phyloP scores from a whole-genome alignment of 2,113 vertebrate species.

The Holacanthus passer region DNA sequence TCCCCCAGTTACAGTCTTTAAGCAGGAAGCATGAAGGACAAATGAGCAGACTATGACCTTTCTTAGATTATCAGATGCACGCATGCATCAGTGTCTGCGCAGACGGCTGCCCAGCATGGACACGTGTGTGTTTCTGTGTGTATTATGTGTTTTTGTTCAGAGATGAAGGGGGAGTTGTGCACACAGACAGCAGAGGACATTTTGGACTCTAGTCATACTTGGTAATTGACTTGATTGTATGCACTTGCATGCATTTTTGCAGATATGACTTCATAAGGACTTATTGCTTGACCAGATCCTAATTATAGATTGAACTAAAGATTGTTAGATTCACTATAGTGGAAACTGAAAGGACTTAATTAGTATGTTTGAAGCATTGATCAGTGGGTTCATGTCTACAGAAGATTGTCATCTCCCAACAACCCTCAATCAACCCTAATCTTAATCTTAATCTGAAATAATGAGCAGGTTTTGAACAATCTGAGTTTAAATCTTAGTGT shows the following conservation, averaged over 20 bases:
- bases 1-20: slow-evolving; percentile 75
- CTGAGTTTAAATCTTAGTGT: not conserved
- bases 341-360: not conserved
- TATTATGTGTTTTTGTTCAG: slow-evolving; percentile 18
- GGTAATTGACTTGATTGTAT: slow-evolving; percentile 4
- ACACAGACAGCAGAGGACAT: slow-evolving; percentile 51
- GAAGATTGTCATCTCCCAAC: not conserved
- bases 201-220: slow-evolving; percentile 31
- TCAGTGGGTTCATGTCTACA: not conserved
- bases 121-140: slow-evolving; percentile 24
- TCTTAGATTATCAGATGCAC: slow-evolving; percentile 68
- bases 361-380: not conserved
- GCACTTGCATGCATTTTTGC: not conserved
- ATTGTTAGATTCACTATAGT: not conserved
- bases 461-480: not conserved
- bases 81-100: slow-evolving; percentile 53
- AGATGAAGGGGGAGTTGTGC: slow-evolving; percentile 36
- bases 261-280: not conserved
- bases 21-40: slow-evolving; percentile 83
- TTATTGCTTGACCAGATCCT: slow-evolving; percentile 16
- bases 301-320: slow-evolving; percentile 11
- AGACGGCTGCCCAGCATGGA: slow-evolving; percentile 18
- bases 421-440: too few relatives aligned
- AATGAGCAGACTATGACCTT: slow-evolving; percentile 77
- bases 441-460: too few relatives aligned